Evolutionary conservation across 1,140 invertebrate genomes (phyloP), one percentile per base, ranked within the genome.

Genomic region (Pseudobourletiella spinata): DNA sequence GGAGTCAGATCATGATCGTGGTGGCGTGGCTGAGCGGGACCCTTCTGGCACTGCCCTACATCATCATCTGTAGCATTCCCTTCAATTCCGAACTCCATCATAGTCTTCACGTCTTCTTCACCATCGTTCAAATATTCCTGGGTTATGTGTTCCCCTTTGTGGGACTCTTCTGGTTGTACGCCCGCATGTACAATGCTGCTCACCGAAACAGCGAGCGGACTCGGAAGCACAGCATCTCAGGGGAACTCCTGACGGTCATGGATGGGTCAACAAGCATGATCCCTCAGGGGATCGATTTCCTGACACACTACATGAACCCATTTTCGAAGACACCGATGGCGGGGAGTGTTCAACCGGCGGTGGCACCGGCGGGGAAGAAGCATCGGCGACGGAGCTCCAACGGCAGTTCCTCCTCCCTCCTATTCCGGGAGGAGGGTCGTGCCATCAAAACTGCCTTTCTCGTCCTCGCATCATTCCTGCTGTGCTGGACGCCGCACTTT

Each of bases 401-500:
- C 55, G 76, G 74, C 55, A 76, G 74, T 55, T 73, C 74, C 35
- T 76, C 74, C 0, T 74, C 75, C 3, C 66, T 78, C 2, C 71
- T 78, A 32, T 77, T 79, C 65, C 72, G 76, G 1, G 80, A 82
- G 66, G 80, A 82, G 66, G 79, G 80, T 65, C 76, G 79, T 54
- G 78, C 81, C 0, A 79, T 81, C 22, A 76, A 80, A 62, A 82
- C 81, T 1, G 50, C 50, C 24, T 74, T 79, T 32, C 74, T 81
- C 54, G 79, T 81, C 32, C 75, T 81, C 18, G 75, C 75, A 11
- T 78, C 80, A 8, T 81, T 80, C 66, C 70, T 79, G 15, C 67
- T 79, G 18, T 80, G 78, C 66, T 82, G 79, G 79, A 70, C 79
- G 29, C 79, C 80, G 6, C 81, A 79, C 70, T 81, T 79, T 63